phyloP scores from a whole-genome alignment of 1,140 invertebrate genomes.

The Zaprionus ghesquierei region DNA sequence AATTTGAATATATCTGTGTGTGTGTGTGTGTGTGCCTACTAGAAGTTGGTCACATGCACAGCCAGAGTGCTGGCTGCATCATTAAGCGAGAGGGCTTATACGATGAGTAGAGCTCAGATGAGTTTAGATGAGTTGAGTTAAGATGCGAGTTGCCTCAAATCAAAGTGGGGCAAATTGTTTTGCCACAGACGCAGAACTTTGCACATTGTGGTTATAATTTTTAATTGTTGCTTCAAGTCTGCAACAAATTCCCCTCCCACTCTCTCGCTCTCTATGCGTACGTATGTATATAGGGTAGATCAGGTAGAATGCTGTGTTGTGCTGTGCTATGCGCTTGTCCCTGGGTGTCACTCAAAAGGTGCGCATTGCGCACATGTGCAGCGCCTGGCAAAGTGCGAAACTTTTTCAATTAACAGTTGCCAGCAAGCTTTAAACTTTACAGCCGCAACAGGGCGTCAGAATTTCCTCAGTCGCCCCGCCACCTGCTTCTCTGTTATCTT shows the following conservation, averaged over 20 bases:
- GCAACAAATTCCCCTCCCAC: conserved; percentile 17
- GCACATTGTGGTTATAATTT: conserved; percentile 50
- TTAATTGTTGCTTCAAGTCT: conserved; percentile 58
- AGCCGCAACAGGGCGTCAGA: conserved; percentile 12
- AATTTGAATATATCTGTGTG: conserved; percentile 24
- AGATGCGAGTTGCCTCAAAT: conserved; percentile 27
- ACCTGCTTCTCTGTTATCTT: conserved; percentile 24
- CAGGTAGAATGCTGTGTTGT: conserved; percentile 10
- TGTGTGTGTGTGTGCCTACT: conserved; percentile 6
- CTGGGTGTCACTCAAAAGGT: conserved; percentile 50
- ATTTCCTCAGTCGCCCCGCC: neutral
- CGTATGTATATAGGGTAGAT: too few relatives aligned
- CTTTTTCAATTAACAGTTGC: conserved; percentile 80
- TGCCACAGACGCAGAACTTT: conserved; percentile 27
- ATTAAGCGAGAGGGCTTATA: conserved; percentile 48
- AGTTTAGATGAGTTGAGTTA: conserved; percentile 4
- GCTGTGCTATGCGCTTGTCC: conserved; percentile 35
- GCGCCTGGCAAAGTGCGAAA: conserved; percentile 52
- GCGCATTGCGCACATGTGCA: conserved; percentile 62
- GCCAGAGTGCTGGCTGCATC: conserved; percentile 48
- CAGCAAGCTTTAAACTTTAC: conserved; percentile 59
- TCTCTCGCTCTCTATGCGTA: neutral
- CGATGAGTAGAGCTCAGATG: neutral
- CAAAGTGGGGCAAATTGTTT: conserved; percentile 42
- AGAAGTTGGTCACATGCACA: conserved; percentile 16